Base-by-base conservation (phyloP, 2,113 vertebrate species). In the Sinocyclocheilus anshuiensis region DNA sequence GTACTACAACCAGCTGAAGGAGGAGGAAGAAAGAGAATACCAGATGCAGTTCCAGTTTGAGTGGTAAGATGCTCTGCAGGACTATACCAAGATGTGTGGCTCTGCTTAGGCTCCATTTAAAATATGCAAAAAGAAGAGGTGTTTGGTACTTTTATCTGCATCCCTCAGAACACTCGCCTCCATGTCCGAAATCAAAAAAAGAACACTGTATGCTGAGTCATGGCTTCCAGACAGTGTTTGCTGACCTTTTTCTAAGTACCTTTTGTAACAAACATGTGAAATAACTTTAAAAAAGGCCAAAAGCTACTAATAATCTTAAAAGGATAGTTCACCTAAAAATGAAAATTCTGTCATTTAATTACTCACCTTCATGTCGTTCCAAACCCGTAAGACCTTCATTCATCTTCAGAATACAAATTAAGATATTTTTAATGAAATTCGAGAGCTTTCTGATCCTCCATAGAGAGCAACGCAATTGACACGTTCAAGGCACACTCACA, bases 31-130 rank as follows among this genome's bases (percentile, higher is more conserved):
- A 84, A 93, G 91, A 74, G 92, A 95, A 39, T 89, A 79, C 84
- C 93, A 95, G 67, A 94, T 91, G 33, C 93, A 95, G 63, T 93
- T 95, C 91, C 94, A 93, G 85, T 7, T 95, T 5, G 91, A 93
- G 9, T 95, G 96, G 96, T 97, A 91, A 90, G 93, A 29, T 20
- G 4, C 50, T 20, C 42, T 50, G 24, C 16, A 71, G 11, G 80
- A 59, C 4, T 29, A n/a, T 22, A 42, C 11, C 11, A 59, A 36
- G 10, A 36, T 59, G 36, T 26, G 13, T 77, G 29, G 16, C 29
- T 36, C 16, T 15, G 33, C 45, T 11, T 76, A 48, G 39, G 39
- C 39, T 42, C 39, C 42, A 45, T 45, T 45, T 45, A 45, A 10
- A 76, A 76, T 39, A 76, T 50, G 45, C 45, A 50, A 20, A 72